A percentile compares a stretch with the other conserved stretches of the same genome.
Conservation (phyloP, 2,888 invertebrate species). For the Monoplex corrugatus region DNA sequence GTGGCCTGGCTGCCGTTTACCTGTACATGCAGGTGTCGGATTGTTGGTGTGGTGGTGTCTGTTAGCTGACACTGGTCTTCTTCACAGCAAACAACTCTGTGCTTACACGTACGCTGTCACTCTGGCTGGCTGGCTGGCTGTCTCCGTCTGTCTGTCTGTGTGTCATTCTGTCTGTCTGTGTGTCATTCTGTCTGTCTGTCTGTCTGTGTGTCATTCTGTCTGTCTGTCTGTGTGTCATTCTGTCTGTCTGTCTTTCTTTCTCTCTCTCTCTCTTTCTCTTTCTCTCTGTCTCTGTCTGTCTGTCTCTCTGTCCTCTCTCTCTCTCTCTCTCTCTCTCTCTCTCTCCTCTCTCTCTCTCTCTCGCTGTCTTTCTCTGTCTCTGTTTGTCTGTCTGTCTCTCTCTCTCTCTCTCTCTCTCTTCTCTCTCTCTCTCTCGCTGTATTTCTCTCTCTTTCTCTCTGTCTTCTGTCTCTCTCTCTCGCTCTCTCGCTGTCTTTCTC, state of each 20-base stretch:
- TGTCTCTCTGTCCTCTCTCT: background rate
- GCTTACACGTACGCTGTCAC: no score
- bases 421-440: background rate
- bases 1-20: no score
- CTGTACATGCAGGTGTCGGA: no score
- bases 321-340: background rate
- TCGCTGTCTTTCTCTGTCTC: background rate
- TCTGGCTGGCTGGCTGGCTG: no score
- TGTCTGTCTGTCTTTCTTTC: background rate
- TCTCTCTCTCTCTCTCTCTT: background rate
- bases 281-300: background rate
- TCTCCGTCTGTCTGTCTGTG: no score
- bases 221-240: no score
- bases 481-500: background rate
- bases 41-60: no score
- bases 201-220: no score
- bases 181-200: no score
- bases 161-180: no score
- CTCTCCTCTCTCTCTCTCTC: conserved; percentile 2
- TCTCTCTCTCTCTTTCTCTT: background rate
- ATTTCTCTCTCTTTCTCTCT: background rate
- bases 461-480: background rate
- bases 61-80: no score
- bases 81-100: no score
- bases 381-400: background rate